Conservation (phyloP, 2,113 vertebrate genomes). For the Tretioscincus oriximinensis region DNA sequence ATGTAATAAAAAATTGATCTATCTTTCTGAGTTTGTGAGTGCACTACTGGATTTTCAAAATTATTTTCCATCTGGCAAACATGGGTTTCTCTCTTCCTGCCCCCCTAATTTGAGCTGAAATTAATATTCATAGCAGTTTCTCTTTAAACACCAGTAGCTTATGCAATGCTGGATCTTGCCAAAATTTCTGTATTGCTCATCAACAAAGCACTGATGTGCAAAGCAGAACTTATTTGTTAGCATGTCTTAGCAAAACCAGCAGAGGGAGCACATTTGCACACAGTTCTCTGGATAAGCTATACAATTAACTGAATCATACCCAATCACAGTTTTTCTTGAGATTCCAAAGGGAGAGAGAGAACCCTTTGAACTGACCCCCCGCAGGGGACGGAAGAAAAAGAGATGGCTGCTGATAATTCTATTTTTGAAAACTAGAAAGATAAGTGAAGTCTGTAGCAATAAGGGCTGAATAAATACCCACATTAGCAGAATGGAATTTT, state of each 20-base stretch:
- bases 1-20: background rate
- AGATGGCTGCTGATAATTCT: conserved; percentile 53
- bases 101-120: conserved; percentile 6
- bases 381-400: conserved; percentile 46
- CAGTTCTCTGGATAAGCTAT: background rate
- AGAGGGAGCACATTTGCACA: conserved; percentile 51
- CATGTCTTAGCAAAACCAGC: conserved; percentile 43
- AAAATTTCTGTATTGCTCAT: conserved; percentile 33
- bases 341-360: conserved; percentile 45
- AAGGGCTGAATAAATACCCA: conserved; percentile 30
- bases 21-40: conserved; percentile 21
- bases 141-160: conserved; percentile 32
- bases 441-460: conserved; percentile 32
- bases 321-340: conserved; percentile 49
- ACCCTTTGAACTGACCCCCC: conserved; percentile 50
- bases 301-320: conserved; percentile 55
- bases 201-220: conserved; percentile 32
- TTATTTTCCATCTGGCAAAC: conserved; percentile 28
- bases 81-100: conserved; percentile 7
- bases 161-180: conserved; percentile 24
- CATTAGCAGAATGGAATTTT: conserved; percentile 38
- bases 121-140: conserved; percentile 40
- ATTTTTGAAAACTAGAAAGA: conserved; percentile 53
- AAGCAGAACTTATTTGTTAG: conserved; percentile 38
- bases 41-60: conserved; percentile 39